These are phyloP conservation scores for Neoseiulus cucumeris DNA, from an alignment of 1,140 invertebrate genomes.

Conservation along the genomic window DNA sequence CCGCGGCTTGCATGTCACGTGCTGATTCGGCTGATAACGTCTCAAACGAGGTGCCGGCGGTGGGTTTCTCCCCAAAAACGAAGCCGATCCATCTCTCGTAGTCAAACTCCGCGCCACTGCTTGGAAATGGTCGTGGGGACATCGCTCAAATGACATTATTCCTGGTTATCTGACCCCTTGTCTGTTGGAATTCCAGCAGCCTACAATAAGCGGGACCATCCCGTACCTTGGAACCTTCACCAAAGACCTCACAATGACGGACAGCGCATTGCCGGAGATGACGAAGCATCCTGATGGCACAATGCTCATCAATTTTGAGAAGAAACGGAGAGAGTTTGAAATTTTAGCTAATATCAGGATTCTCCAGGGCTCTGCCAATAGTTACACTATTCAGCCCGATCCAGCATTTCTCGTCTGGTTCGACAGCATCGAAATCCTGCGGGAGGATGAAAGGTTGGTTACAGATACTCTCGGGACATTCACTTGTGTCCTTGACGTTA, in stretches of 20 bases:
- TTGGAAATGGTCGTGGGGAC: too few relatives aligned
- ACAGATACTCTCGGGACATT: neutral
- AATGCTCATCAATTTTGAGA: constrained; percentile 93
- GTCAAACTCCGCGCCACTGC: too few relatives aligned
- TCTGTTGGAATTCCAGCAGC: constrained; percentile 22
- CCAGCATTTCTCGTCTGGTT: constrained; percentile 76
- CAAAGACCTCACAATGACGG: constrained; percentile 96
- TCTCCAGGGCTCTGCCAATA: constrained; percentile 88
- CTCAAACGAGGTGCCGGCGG: too few relatives aligned
- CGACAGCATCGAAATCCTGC: constrained; percentile 61
- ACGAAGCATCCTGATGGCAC: constrained; percentile 27
- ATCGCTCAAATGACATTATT: too few relatives aligned
- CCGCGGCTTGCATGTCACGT: too few relatives aligned
- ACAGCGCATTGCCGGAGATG: constrained; percentile 80
- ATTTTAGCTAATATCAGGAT: constrained; percentile 88
- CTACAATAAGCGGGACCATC: constrained; percentile 61
- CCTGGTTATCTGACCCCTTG: too few relatives aligned
- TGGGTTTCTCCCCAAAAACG: too few relatives aligned
- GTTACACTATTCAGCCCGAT: constrained; percentile 68
- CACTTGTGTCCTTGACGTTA: neutral
- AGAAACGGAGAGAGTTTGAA: constrained; percentile 93
- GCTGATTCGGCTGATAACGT: too few relatives aligned
- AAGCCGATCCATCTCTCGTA: too few relatives aligned
- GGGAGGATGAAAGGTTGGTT: constrained; percentile 59
- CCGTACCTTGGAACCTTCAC: constrained; percentile 95